phyloP scores from a whole-genome alignment of 2,888 invertebrate genomes.

The Ommatoiulus sabulosus region DNA sequence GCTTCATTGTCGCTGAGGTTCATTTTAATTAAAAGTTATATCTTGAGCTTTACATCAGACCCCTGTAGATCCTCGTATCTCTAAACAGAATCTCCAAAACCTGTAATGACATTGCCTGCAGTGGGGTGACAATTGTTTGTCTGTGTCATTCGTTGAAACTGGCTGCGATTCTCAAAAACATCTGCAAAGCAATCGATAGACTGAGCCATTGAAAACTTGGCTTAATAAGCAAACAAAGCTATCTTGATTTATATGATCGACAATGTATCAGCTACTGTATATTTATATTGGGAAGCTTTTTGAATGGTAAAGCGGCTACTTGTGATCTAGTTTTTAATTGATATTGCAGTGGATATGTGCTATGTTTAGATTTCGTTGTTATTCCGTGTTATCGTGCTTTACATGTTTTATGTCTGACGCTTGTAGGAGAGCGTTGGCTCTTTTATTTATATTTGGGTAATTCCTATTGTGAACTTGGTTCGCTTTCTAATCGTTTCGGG shows the following conservation, averaged over 20 bases:
- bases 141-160: not conserved
- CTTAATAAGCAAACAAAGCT: not conserved
- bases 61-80: too few species aligned
- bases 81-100: not conserved
- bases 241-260: not conserved
- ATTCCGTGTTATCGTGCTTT: constrained; percentile 19
- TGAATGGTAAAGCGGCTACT: constrained; percentile 4
- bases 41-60: too few species aligned
- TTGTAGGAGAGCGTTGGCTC: constrained; percentile 2
- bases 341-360: constrained; percentile 8
- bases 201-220: not conserved
- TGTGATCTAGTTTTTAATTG: constrained; percentile 31
- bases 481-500: not conserved
- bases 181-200: not conserved
- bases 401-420: constrained; percentile 5
- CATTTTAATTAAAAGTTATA: too few species aligned
- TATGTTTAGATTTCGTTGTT: constrained; percentile 22
- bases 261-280: not conserved
- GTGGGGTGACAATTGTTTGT: not conserved
- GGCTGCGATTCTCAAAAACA: not conserved
- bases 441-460: constrained; percentile 42
- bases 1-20: too few species aligned
- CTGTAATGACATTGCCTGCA: not conserved
- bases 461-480: not conserved
- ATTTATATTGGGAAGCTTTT: constrained; percentile 25